These are phyloP conservation scores for Ophiodon elongatus DNA, from an alignment of 2,113 vertebrate genomes.

Conservation along the genomic window DNA sequence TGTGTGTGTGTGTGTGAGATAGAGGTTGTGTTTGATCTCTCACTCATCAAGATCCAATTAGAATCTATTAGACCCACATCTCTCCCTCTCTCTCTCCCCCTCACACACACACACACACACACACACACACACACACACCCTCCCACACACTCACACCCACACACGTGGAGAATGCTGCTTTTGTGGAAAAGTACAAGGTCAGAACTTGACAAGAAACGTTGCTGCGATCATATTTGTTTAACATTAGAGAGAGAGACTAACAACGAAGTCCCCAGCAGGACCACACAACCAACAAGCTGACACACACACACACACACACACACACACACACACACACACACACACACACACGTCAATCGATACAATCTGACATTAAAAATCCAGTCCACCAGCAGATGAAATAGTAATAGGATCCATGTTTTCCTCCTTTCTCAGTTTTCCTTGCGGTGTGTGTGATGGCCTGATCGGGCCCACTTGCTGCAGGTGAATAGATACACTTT, in stretches of 20 bases:
- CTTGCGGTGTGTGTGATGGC: slow-evolving; percentile 37
- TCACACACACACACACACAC: slow-evolving; percentile 10
- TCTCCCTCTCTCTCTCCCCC: too few species aligned
- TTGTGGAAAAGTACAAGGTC: slow-evolving; percentile 38
- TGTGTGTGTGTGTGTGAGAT: neutral
- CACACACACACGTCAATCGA: neutral
- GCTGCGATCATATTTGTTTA: slow-evolving; percentile 31
- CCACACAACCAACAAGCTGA: neutral
- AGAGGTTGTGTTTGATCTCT: slow-evolving; percentile 33
- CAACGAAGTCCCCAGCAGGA: slow-evolving; percentile 70
- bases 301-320: neutral
- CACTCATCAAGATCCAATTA: slow-evolving; percentile 48
- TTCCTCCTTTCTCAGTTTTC: slow-evolving; percentile 55
- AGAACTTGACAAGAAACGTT: slow-evolving; percentile 11
- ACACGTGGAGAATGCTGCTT: slow-evolving; percentile 18
- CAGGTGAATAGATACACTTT: slow-evolving; percentile 50
- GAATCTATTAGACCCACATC: slow-evolving; percentile 6
- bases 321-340: neutral
- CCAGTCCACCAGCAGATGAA: slow-evolving; percentile 45
- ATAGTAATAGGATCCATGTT: slow-evolving; percentile 51
- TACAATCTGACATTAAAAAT: slow-evolving; percentile 39
- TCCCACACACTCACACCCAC: neutral
- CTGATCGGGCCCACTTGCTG: slow-evolving; percentile 62
- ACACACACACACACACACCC: neutral
- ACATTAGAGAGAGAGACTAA: slow-evolving; percentile 28